Percentiles rank a stretch among this genome's conserved stretches.
These are phyloP conservation scores for Phrynocephalus versicolor DNA, from an alignment of 2,113 vertebrate species.

Conservation along the genomic window DNA sequence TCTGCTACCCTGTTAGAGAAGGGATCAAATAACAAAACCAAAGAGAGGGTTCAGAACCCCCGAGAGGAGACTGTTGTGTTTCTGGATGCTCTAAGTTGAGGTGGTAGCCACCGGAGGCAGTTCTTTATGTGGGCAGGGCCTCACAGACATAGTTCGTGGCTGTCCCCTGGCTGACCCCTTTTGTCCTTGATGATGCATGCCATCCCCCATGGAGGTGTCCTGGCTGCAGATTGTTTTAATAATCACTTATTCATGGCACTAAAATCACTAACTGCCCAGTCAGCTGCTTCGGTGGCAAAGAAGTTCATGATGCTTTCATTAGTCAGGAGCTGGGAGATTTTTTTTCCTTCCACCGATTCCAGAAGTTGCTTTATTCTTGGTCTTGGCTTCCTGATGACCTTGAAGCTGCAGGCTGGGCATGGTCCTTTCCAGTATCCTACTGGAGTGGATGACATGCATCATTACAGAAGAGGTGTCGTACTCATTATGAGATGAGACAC, in stretches of 20 bases:
- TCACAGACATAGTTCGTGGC: background rate
- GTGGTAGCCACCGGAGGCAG: background rate
- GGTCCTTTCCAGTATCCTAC: background rate
- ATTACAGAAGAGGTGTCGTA: background rate
- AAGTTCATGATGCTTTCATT: background rate
- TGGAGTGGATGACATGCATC: background rate
- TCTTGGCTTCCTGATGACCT: background rate
- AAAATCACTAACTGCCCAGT: constrained; percentile 10
- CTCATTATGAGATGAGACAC: background rate
- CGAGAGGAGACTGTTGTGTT: background rate
- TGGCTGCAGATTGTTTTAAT: constrained; percentile 9
- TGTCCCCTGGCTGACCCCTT: constrained; percentile 6
- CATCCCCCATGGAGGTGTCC: background rate
- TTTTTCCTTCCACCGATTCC: background rate
- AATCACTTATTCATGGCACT: constrained; percentile 9
- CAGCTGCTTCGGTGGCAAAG: background rate
- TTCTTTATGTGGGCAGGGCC: background rate
- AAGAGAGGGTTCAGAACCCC: background rate
- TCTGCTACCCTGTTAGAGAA: background rate
- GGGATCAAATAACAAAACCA: background rate
- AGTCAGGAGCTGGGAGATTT: background rate
- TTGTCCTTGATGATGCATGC: constrained; percentile 23
- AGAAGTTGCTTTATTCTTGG: background rate
- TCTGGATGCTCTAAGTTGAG: background rate
- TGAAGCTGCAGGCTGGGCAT: no score